Evolutionary conservation across 2,888 invertebrate genomes (phyloP), one percentile per base, ranked within the genome.

Genomic region (Dicyrtoma fusca): DNA sequence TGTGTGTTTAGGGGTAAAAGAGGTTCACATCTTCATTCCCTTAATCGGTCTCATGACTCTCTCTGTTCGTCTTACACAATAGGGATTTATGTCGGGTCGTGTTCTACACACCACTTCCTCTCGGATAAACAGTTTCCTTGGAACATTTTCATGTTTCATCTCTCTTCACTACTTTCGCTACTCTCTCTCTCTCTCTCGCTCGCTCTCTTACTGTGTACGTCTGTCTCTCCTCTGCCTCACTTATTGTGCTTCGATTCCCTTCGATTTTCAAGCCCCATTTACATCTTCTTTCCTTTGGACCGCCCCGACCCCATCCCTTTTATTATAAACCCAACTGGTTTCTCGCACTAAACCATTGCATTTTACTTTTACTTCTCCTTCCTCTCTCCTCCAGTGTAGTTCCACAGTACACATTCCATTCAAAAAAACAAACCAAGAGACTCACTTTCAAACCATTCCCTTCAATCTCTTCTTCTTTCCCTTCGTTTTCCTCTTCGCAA

Each of bases 111-210:
- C 69, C 62, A 62, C 69, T 73, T 73, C 73, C 69, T 63, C 53
- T 72, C 68, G 63, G 73, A 73, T 69, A 69, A 73, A 73, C 73
- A 73, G 69, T 73, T 73, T 66, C 68, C 72, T 49, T 61, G 51
- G 57, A 68, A 57, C 66, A 64, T 73, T 73, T 71, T 73, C 73
- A 73, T 69, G 69, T 73, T 73, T 73, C 73, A 73, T 73, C 69
- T 73, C 68, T 69, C 65, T 57, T 61, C 61, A 61, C 61, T 61
- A 61, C 61, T 61, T 26, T 61, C 26, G 14, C 61, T 61, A 17
- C 19, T 25, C 61, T 34, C 42, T 34, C 53, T 53, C 19, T 34
- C 63, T 45, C 19, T 63, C 45, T 44, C 45, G 10, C 17, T 45
- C 62, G 34, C 13, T 44, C 63, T 63, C 62, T 42, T 42, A 34